Evolutionary conservation across 2,113 vertebrate genomes (phyloP), one percentile per base, ranked within the genome.

Genomic region (Shinisaurus crocodilurus): DNA sequence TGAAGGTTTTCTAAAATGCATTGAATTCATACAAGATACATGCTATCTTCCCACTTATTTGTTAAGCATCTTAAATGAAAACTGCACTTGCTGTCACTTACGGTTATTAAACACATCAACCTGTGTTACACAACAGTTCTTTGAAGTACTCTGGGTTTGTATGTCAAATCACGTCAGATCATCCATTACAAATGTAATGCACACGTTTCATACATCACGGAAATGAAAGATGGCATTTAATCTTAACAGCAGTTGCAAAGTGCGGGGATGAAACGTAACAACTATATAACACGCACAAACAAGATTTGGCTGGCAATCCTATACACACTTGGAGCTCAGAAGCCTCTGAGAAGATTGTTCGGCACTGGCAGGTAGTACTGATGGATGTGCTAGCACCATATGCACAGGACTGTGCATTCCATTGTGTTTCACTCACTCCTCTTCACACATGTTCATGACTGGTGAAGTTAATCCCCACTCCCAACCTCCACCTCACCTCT

Each of bases 1-100:
- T 86, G 87, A 79, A 23, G 10, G 37, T 90, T 86, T 89, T 90
- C 75, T 82, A 92, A 91, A 92, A 91, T 45, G 69, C 67, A 92
- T 3, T 43, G 60, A 10, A 86, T 90, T 74, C 86, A 60, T 77
- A 82, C 9, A 85, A 90, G 67, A 63, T 74, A 91, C 89, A 88
- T 88, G 13, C 25, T 87, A 70, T 89, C 43, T 90, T 81, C 92
- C 76, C 15, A 76, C 85, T 93, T 63, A 70, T 37, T 92, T 91
- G 85, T 94, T 90, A 89, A 82, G 67, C 82, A 88, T 45, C 16
- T 88, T 15, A 27, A 29, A 90, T 88, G 89, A 89, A 91, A 34
- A 0, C 20, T 60, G 63, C 40, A 86, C 63, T 63, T 77, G 74
- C 82, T 93, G 79, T 94, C 92, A 89, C 37, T 92, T 94, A 45